Percentiles rank a stretch among this genome's conserved stretches.
These are phyloP conservation scores for Iphiclides podalirius DNA, from an alignment of 2,888 invertebrate species.

Conservation along the genomic window DNA sequence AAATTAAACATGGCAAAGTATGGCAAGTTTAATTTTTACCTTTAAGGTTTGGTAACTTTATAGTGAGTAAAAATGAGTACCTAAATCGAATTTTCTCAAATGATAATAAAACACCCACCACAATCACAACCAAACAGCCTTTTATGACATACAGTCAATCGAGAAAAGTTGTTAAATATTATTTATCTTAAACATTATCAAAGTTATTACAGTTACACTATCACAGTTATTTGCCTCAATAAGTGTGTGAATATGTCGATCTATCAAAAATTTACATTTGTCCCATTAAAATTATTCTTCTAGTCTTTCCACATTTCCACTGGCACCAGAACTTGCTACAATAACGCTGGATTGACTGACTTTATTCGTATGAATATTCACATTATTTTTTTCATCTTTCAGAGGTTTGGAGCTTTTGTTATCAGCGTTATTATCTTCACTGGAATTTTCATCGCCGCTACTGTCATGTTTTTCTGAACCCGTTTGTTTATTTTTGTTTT, in stretches of 20 bases:
- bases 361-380: constrained; percentile 33
- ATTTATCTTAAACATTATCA: constrained; percentile 18
- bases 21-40: constrained; percentile 73
- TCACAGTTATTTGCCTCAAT: constrained; percentile 47
- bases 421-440: constrained; percentile 21
- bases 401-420: constrained; percentile 1
- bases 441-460: constrained; percentile 43
- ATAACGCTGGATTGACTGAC: constrained; percentile 59
- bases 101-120: neutral
- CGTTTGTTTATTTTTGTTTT: constrained; percentile 77
- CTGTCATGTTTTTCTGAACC: constrained; percentile 40
- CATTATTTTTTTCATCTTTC: constrained; percentile 28
- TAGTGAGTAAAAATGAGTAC: neutral
- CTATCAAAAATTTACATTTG: neutral
- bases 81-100: neutral
- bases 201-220: constrained; percentile 38
- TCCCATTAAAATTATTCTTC: constrained; percentile 35
- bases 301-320: constrained; percentile 66
- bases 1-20: constrained; percentile 73
- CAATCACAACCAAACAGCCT: neutral
- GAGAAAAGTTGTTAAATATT: neutral
- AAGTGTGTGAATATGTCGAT: neutral
- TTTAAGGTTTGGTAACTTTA: constrained; percentile 29
- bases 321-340: constrained; percentile 59
- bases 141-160: neutral